Percentiles rank a stretch among this genome's conserved stretches.
Conservation (phyloP, 2,888 invertebrate species). For the Synergus gifuensis region DNA sequence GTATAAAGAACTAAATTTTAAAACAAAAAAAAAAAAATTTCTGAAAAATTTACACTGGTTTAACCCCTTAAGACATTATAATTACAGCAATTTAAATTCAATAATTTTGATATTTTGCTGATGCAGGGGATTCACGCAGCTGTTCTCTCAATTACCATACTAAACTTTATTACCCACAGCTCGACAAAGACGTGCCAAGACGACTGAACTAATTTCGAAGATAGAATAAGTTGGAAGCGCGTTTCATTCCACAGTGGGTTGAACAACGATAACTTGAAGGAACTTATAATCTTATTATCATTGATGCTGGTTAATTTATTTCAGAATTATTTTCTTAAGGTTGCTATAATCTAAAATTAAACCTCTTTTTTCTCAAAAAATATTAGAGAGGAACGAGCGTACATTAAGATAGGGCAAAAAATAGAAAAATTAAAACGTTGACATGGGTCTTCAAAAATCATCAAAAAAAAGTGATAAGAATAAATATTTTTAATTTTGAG, state of each 20-base stretch:
- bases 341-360: no score
- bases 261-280: constrained; percentile 66
- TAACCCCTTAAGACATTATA: constrained; percentile 72
- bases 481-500: no score
- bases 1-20: no score
- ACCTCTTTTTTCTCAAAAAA: no score
- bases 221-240: constrained; percentile 76
- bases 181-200: constrained; percentile 78
- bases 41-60: no score
- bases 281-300: constrained; percentile 63
- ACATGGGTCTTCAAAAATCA: no score
- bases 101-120: constrained; percentile 76
- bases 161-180: constrained; percentile 78
- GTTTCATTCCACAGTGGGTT: constrained; percentile 58
- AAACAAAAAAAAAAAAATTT: no score
- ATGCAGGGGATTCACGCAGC: constrained; percentile 70
- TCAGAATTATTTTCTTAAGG: neutral
- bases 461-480: no score
- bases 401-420: no score
- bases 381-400: no score
- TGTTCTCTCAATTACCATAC: constrained; percentile 77
- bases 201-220: constrained; percentile 77
- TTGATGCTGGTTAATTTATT: constrained; percentile 62
- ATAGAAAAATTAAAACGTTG: no score
- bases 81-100: constrained; percentile 78